phyloP scores from a whole-genome alignment of 2,113 vertebrate genomes.

The Ibidorhyncha struthersii region DNA sequence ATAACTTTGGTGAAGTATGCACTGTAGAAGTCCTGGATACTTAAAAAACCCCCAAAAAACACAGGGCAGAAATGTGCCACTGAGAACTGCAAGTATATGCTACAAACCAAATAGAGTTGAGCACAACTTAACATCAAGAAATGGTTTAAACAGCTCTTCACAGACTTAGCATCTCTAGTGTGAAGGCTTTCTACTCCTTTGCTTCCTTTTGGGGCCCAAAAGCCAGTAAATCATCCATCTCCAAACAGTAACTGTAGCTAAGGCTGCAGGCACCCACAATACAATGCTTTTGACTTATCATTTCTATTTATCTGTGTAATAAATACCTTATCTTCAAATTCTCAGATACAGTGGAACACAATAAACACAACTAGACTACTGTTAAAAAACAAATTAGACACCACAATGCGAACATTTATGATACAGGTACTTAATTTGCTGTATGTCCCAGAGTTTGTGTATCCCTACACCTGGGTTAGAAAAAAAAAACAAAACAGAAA shows the following conservation, averaged over 20 bases:
- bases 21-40: background rate
- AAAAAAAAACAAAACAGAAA: background rate
- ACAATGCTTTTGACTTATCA: background rate
- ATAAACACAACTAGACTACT: background rate
- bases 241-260: background rate
- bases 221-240: background rate
- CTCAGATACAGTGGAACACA: background rate
- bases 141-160: too few relatives aligned
- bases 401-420: background rate
- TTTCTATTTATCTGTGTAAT: background rate
- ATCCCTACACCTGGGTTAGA: background rate
- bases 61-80: background rate
- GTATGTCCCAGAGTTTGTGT: too few relatives aligned
- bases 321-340: background rate
- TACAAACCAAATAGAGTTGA: background rate
- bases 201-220: background rate
- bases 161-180: background rate
- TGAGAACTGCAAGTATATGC: background rate
- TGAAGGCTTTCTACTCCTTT: background rate
- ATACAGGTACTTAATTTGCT: background rate
- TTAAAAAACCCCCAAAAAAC: background rate
- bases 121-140: too few relatives aligned
- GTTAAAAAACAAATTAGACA: background rate
- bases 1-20: background rate
- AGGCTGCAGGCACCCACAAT: background rate